Evolutionary conservation across 64 coral and sea anemone genomes (phyloP).

Genomic region (Astreopora myriophthalma): DNA sequence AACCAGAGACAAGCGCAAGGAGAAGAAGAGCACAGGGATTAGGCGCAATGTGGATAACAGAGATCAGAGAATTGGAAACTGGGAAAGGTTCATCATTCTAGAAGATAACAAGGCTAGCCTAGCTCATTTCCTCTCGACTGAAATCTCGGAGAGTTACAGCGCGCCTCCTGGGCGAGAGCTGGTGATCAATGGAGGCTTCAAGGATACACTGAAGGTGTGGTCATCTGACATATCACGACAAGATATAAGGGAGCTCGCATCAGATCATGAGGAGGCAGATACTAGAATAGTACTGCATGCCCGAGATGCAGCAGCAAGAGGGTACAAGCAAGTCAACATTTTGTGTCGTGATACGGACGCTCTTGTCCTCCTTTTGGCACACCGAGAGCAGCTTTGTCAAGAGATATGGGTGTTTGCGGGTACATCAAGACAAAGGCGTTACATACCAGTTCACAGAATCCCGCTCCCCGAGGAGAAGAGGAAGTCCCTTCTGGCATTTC

Average conservation of each 20-base stretch:
- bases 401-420: background rate
- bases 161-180: background rate
- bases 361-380: conserved; percentile 35
- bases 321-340: conserved; percentile 57
- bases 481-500: conserved; percentile 54
- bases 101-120: conserved; percentile 67
- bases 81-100: conserved; percentile 42
- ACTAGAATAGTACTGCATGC: background rate
- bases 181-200: conserved; percentile 71
- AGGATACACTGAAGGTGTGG: conserved; percentile 33
- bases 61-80: conserved; percentile 54
- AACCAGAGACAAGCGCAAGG: conserved; percentile 29
- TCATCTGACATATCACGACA: background rate
- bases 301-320: background rate
- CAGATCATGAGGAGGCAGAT: conserved; percentile 28
- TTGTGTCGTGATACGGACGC: conserved; percentile 54
- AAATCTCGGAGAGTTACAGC: conserved; percentile 30
- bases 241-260: conserved; percentile 15
- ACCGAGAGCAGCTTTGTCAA: conserved; percentile 14
- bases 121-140: conserved; percentile 40
- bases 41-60: conserved; percentile 27
- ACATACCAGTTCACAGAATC: conserved; percentile 52
- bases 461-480: conserved; percentile 22
- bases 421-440: conserved; percentile 12
- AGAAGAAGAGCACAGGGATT: conserved; percentile 30